Conservation (phyloP, 2,888 invertebrate genomes). For the Andrena bucephala region DNA sequence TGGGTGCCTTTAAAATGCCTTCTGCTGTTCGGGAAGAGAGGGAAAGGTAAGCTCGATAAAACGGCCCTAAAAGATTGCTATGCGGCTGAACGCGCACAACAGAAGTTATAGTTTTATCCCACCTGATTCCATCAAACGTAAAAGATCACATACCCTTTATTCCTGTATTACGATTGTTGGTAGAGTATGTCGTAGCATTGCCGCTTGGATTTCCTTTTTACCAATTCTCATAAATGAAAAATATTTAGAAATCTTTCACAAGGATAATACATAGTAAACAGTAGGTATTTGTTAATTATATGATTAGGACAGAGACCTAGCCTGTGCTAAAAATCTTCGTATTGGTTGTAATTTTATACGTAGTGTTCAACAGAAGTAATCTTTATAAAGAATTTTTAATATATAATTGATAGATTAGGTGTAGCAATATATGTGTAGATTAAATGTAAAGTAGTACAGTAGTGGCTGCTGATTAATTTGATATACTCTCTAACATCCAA, state of each 20-base stretch:
- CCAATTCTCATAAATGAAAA: slow-evolving; percentile 6
- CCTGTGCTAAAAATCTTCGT: no score
- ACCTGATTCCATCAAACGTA: slow-evolving; percentile 24
- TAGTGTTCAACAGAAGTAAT: no score
- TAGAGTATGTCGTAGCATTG: not conserved
- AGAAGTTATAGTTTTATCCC: slow-evolving; percentile 67
- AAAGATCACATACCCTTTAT: slow-evolving; percentile 13
- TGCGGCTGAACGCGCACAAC: slow-evolving; percentile 40
- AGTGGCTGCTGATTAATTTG: no score
- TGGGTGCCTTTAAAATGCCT: slow-evolving; percentile 63
- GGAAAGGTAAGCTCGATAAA: slow-evolving; percentile 41
- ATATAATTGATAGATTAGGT: no score
- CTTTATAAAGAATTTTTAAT: no score
- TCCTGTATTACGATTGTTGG: not conserved
- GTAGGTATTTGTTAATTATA: no score
- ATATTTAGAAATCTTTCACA: not conserved
- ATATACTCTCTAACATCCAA: no score
- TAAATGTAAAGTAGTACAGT: no score
- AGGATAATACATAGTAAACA: not conserved
- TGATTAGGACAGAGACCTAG: no score
- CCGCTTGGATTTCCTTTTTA: not conserved
- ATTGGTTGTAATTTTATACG: no score
- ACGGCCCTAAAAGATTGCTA: slow-evolving; percentile 39
- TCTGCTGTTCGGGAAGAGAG: slow-evolving; percentile 27
- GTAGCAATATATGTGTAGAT: no score